Evolutionary conservation across 92 coral and sea anemone genomes (phyloP).

Genomic region (Porites divaricata): DNA sequence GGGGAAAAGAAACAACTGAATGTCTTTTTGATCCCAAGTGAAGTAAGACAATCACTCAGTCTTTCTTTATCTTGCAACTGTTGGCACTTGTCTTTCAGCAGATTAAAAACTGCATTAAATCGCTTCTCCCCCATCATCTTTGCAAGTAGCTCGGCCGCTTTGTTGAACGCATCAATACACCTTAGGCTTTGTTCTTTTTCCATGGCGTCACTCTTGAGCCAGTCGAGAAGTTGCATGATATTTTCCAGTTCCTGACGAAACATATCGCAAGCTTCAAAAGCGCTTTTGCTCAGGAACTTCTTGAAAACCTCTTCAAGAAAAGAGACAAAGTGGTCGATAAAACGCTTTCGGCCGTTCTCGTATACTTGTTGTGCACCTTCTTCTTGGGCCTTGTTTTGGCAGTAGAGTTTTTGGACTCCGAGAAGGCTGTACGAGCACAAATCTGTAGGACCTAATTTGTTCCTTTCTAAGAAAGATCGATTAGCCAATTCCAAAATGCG

Average conservation of each 20-base stretch:
- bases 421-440: neutral
- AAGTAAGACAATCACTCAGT: conserved; percentile 53
- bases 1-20: conserved; percentile 41
- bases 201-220: conserved; percentile 29
- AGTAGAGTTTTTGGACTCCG: conserved; percentile 35
- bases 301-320: conserved; percentile 34
- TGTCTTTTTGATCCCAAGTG: conserved; percentile 55
- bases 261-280: conserved; percentile 16
- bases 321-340: conserved; percentile 36
- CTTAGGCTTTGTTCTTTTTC: neutral
- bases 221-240: conserved; percentile 38
- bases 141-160: conserved; percentile 48
- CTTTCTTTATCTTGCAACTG: conserved; percentile 24
- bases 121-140: conserved; percentile 30
- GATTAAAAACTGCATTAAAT: neutral
- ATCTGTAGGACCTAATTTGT: neutral
- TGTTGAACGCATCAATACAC: conserved; percentile 49
- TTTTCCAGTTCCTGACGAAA: conserved; percentile 47
- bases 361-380: conserved; percentile 7
- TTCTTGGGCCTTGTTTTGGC: conserved; percentile 30
- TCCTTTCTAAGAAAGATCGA: conserved; percentile 2
- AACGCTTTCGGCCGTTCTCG: conserved; percentile 23
- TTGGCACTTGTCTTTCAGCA: conserved; percentile 13
- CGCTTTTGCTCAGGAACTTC: conserved; percentile 43
- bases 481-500: conserved; percentile 12